Base-by-base conservation (phyloP, 2,888 invertebrate genomes). In the Kryphioiulus occultus region DNA sequence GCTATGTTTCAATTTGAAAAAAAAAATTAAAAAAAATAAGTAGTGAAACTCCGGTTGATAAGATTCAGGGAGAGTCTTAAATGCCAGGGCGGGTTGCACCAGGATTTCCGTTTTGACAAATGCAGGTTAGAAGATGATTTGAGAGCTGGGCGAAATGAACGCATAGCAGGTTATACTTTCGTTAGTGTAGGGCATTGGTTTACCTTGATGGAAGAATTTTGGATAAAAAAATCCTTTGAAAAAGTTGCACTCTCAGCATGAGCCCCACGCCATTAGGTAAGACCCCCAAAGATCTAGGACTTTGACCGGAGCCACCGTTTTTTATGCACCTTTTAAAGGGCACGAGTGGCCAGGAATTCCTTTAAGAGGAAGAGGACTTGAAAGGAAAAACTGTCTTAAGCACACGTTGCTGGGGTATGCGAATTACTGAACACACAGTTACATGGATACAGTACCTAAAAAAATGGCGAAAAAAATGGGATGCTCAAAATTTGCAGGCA, bases 241-340 rank as follows among this genome's bases (percentile, higher is more conserved):
- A 68, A 68, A 68, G 68, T 68, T 68, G 68, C 68, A 68, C 68
- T 22, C 68, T 68, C 68, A 68, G 68, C 68, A 68, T 68, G 68
- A 68, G 22, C 68, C 68, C 68, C 68, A 22, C 10, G 22, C 68
- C 26, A 68, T 68, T 68, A 68, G 26, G 68, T 68, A 68, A 68
- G 68, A 68, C 68, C 68, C 26, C 68, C 22, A 68, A 68, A 68
- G 68, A 68, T 68, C 68, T 68, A 68, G 68, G 68, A 68, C 68
- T 68, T 68, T 68, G 68, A 68, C 68, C 68, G 68, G 68, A 68
- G 68, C 26, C 68, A 68, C 10, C 68, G 68, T 68, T 68, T 68
- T 68, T 68, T 68, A 26, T 68, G 22, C 68, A 68, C 68, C 68
- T 68, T 26, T 68, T 68, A 68, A 68, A 68, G 68, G 68, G 68